phyloP scores from a whole-genome alignment of 2,797 vertebrate genomes.

The Eulemur coronatus region DNA sequence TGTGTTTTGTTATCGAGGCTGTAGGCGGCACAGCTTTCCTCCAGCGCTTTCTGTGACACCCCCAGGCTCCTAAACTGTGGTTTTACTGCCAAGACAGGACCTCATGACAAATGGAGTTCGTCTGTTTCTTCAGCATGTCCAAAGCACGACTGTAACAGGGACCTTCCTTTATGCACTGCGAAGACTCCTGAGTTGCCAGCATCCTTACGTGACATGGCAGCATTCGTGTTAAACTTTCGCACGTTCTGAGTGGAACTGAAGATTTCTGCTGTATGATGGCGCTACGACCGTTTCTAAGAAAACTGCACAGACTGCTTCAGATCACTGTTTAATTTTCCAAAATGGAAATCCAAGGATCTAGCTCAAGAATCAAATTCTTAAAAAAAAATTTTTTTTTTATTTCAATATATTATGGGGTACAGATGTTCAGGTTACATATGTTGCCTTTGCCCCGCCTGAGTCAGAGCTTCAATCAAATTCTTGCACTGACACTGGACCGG shows the following conservation, averaged over 20 bases:
- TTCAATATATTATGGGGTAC: too few species aligned
- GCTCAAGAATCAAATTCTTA: background rate
- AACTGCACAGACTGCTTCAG: background rate
- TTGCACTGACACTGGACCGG: background rate
- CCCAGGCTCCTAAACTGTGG: background rate
- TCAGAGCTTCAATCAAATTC: background rate
- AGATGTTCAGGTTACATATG: too few species aligned
- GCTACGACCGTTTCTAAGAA: background rate
- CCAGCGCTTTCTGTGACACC: background rate
- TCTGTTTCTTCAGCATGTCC: slow-evolving; percentile 63
- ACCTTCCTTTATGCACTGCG: slow-evolving; percentile 39
- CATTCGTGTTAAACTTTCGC: slow-evolving; percentile 52
- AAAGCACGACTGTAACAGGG: background rate
- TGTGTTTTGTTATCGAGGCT: slow-evolving; percentile 49
- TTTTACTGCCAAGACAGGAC: slow-evolving; percentile 68
- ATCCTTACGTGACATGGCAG: slow-evolving; percentile 50
- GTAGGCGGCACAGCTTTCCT: background rate
- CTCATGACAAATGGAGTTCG: slow-evolving; percentile 69
- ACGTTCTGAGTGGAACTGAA: background rate
- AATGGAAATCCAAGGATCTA: background rate
- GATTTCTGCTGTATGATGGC: background rate
- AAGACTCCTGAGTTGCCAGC: slow-evolving; percentile 62
- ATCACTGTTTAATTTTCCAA: background rate
- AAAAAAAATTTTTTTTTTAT: too few species aligned
- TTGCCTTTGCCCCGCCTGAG: too few species aligned